These are phyloP conservation scores for Peromyscus polionotus DNA, from an alignment of 2,113 vertebrate genomes.

Conservation along the genomic window DNA sequence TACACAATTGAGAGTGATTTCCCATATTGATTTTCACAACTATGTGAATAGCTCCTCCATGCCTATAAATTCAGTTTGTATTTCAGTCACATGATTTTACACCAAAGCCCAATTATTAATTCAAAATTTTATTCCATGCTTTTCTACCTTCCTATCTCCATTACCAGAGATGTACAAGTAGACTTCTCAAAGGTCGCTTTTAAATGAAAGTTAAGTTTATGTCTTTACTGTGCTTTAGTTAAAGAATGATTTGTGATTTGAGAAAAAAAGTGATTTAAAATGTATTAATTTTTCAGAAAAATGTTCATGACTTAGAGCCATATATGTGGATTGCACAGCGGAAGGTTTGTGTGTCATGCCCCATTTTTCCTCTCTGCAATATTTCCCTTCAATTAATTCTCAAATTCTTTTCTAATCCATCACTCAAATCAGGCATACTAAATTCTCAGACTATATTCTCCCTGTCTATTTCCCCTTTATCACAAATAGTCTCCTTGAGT, in stretches of 20 bases:
- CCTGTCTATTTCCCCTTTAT: neutral
- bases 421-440: neutral
- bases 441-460: neutral
- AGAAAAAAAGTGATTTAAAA: neutral
- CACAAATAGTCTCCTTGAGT: neutral
- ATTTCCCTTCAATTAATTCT: neutral
- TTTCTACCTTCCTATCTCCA: neutral
- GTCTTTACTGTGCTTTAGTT: neutral
- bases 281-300: neutral
- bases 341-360: neutral
- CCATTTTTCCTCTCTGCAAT: neutral
- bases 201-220: neutral
- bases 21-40: constrained; percentile 4
- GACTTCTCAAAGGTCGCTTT: neutral
- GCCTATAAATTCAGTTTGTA: neutral
- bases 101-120: neutral
- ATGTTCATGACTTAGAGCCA: neutral
- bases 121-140: neutral
- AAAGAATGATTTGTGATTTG: neutral
- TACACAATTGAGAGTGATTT: neutral
- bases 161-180: neutral
- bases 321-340: neutral
- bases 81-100: neutral
- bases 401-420: neutral
- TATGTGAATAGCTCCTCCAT: neutral